Base-by-base conservation (phyloP, 2,888 invertebrate species). In the Rugalucina vietnamica region DNA sequence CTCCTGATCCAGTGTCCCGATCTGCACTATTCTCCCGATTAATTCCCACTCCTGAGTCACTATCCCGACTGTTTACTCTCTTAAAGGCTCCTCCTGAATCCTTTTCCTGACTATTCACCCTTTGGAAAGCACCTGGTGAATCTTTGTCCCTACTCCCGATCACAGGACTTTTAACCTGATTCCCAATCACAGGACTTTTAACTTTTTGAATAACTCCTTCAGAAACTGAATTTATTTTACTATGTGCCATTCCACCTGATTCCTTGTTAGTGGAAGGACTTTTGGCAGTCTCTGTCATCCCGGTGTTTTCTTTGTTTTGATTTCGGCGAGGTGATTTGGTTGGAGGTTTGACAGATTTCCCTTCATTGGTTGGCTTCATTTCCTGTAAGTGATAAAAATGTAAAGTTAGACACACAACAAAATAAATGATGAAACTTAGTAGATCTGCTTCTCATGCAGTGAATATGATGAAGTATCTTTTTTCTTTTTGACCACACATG, bases 61-160 rank as follows among this genome's bases (percentile, higher is more conserved):
- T 27, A 75, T 73, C 72, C 82, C 76, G 75, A 69, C 65, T 14
- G 73, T 73, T 50, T 76, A 34, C 49, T 73, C 50, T 43, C 79
- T 81, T 39, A 86, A 79, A 10, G 72, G 76, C 34, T 83, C 79
- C 72, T 76, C 79, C 49, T 81, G 76, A 57, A 37, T 75, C 43
- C 24, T 29, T 0, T 50, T 18, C 18, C 32, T 49, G 29, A 29
- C 74, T 65, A 75, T 43, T 43, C 43, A 43, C 43, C 18, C 43
- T 43, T 43, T 43, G 43, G 18, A 18, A 12, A 12, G 18, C 18
- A 43, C 43, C 43, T 12, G 8, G 10, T 43, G 43, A 12, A 18
- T 43, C 43, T 43, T 43, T 43, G 43, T 43, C 18, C 43, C 18
- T 18, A 43, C 18, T 43, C 10, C 10, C 8, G 10, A 43, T 12